These are phyloP conservation scores for Delia radicum DNA, from an alignment of 1,140 invertebrate genomes.

Conservation along the genomic window DNA sequence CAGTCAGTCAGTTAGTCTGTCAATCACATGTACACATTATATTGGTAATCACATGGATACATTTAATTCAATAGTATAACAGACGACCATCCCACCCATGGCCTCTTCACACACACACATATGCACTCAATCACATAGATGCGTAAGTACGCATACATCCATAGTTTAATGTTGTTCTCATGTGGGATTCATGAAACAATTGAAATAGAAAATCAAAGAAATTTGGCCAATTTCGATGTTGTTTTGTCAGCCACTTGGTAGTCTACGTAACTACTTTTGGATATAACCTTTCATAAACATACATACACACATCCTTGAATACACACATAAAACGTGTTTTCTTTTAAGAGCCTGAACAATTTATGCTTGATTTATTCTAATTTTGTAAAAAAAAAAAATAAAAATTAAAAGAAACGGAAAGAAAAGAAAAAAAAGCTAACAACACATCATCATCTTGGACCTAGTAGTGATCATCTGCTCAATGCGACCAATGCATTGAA, in stretches of 20 bases:
- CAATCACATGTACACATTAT: not conserved
- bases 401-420: not conserved
- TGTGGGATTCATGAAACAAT: slow-evolving; percentile 55
- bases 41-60: not conserved
- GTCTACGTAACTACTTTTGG: not conserved
- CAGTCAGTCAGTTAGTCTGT: not conserved
- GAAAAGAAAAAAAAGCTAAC: not conserved
- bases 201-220: slow-evolving; percentile 56
- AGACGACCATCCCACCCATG: not conserved
- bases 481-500: not conserved
- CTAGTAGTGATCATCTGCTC: slow-evolving; percentile 8
- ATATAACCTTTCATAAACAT: not conserved
- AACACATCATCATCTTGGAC: not conserved
- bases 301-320: not conserved
- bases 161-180: slow-evolving; percentile 34
- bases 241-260: not conserved
- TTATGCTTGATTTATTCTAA: slow-evolving; percentile 21
- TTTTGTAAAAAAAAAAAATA: not conserved
- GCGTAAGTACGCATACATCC: not conserved
- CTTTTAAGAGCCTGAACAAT: slow-evolving; percentile 10
- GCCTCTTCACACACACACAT: not conserved
- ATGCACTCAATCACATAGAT: not conserved
- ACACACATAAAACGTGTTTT: too few relatives aligned
- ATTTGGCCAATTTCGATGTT: slow-evolving; percentile 27
- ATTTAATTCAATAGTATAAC: not conserved